Evolutionary conservation across 2,113 vertebrate genomes (phyloP), one percentile per base, ranked within the genome.

Genomic region (Brachyistius frenatus): DNA sequence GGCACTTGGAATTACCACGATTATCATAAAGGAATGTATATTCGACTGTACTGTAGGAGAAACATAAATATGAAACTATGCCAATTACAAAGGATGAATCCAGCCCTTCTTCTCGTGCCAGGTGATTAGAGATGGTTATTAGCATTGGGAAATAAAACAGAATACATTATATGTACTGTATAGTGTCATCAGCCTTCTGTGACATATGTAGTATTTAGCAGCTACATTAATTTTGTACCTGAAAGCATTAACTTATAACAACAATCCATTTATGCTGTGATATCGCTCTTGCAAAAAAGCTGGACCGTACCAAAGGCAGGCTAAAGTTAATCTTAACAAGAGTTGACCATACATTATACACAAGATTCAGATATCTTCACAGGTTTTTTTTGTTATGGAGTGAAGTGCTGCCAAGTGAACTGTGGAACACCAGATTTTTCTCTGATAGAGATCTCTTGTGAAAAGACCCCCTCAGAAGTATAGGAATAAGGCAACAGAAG

Each of bases 401-500:
- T 83, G 85, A 92, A 91, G 81, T 74, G 65, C 61, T 92, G 89
- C 90, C 89, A 92, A 91, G 86, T 88, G 71, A 91, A 91, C 83
- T 88, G 88, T 88, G 78, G 81, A 79, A 87, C 68, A 81, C 87
- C 23, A 85, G 89, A 92, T 90, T 92, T 91, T 72, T 56, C 87
- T 90, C 73, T 92, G 91, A 93, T 93, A 89, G 85, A 91, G 87
- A 92, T 85, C 79, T 88, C 84, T 60, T 71, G 33, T 36, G 62
- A 80, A 90, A 86, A 78, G 55, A 87, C 36, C 58, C 81, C 78
- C 47, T 81, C 64, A 86, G 81, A 91, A 89, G 93, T 84, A 89
- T 69, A 80, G 72, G 85, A 92, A 89, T 85, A 86, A 86, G 84
- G 86, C 90, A 93, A 84, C 90, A 93, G 91, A 92, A 89, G 86